Evolutionary conservation across 1,140 invertebrate species (phyloP).

Genomic region (Papilio aristodemus): DNA sequence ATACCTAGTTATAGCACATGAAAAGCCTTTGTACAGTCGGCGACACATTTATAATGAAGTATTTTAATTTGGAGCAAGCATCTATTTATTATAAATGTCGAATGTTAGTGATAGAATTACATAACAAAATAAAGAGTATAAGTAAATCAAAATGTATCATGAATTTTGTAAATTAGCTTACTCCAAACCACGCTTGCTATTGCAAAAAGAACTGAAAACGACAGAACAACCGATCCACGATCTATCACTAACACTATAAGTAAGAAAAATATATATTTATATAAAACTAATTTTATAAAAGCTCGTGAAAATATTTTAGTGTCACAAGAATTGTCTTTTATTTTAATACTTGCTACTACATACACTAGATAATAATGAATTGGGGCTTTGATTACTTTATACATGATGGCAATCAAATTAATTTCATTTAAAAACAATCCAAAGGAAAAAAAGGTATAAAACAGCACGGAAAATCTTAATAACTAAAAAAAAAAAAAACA

Average conservation of each 20-base stretch:
- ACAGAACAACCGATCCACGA: conserved; percentile 47
- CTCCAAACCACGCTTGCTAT: conserved; percentile 24
- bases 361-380: conserved; percentile 41
- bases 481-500: conserved; percentile 59
- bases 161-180: neutral
- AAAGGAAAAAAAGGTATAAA: conserved; percentile 38
- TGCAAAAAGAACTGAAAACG: conserved; percentile 41
- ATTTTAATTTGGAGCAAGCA: conserved; percentile 39
- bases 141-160: neutral
- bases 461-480: conserved; percentile 52
- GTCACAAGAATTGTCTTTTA: conserved; percentile 77
- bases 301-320: conserved; percentile 73
- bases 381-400: conserved; percentile 9
- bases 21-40: conserved; percentile 36
- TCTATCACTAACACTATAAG: conserved; percentile 68
- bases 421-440: conserved; percentile 42
- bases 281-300: conserved; percentile 73
- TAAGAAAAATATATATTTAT: conserved; percentile 78
- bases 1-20: conserved; percentile 42
- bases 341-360: conserved; percentile 57
- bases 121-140: neutral
- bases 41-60: neutral
- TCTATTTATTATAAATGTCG: neutral
- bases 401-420: conserved; percentile 28
- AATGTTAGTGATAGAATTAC: neutral